These are phyloP conservation scores for Anableps anableps DNA, from an alignment of 2,797 vertebrate genomes.

Conservation along the genomic window DNA sequence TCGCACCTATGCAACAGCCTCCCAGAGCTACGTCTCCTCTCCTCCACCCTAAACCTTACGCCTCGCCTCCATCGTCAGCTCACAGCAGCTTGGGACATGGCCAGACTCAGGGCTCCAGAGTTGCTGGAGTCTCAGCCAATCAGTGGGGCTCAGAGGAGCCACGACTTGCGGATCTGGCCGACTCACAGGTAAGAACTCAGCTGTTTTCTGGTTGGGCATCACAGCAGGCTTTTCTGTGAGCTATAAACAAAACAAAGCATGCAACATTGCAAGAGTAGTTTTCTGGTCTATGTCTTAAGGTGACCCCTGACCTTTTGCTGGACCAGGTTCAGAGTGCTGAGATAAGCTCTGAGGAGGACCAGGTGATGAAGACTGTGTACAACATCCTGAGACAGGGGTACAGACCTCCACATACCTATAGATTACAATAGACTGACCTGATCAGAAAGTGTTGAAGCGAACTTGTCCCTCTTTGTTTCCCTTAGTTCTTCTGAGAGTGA, in stretches of 20 bases:
- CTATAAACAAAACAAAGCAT: constrained; percentile 27
- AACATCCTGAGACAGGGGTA: constrained; percentile 91
- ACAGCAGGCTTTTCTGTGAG: constrained; percentile 15
- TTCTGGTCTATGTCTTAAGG: constrained; percentile 84
- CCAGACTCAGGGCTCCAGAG: constrained; percentile 43
- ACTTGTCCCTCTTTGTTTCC: not conserved
- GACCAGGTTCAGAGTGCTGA: constrained; percentile 89
- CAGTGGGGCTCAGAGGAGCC: constrained; percentile 61
- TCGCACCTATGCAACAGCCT: constrained; percentile 57
- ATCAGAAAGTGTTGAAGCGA: not conserved
- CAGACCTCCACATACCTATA: constrained; percentile 8
- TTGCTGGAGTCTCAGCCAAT: constrained; percentile 39
- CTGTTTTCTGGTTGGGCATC: not conserved
- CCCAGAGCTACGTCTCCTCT: constrained; percentile 56
- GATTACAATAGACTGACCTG: not conserved
- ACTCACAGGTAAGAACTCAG: constrained; percentile 71
- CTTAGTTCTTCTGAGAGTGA: constrained; percentile 87
- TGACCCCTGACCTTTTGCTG: constrained; percentile 93
- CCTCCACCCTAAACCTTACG: constrained; percentile 57
- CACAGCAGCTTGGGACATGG: constrained; percentile 59
- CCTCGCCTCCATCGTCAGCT: constrained; percentile 62
- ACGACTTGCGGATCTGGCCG: constrained; percentile 34
- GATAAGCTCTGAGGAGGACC: constrained; percentile 82
- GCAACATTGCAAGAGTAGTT: constrained; percentile 66
- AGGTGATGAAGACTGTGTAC: constrained; percentile 85